phyloP scores from a whole-genome alignment of 1,140 invertebrate species.

The Marisa cornuarietis region DNA sequence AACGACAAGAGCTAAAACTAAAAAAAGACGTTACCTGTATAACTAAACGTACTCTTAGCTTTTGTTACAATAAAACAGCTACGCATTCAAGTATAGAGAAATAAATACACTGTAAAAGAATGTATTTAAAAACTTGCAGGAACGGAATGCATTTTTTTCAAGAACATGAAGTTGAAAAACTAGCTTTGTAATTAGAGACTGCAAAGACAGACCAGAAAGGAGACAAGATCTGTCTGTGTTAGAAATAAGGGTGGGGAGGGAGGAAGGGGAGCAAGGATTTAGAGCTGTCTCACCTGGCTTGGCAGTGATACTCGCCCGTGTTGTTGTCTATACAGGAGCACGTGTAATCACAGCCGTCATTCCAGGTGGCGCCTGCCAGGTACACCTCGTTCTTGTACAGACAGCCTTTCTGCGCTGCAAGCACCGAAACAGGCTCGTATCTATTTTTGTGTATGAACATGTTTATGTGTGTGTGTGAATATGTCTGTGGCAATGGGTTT shows the following conservation, averaged over 20 bases:
- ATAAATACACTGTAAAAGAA: neutral
- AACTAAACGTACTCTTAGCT: no score
- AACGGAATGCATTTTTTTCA: neutral
- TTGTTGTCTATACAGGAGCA: constrained; percentile 49
- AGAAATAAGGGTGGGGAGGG: no score
- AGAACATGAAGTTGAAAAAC: no score
- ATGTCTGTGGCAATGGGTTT: neutral
- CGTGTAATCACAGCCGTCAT: constrained; percentile 52
- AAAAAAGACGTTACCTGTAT: neutral
- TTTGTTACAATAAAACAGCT: neutral
- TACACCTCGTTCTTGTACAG: constrained; percentile 43
- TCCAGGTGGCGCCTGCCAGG: constrained; percentile 38
- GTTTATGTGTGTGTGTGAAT: no score
- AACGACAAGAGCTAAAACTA: neutral
- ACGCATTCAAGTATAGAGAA: neutral
- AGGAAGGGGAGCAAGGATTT: no score
- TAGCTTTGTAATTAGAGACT: no score
- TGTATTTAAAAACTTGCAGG: neutral
- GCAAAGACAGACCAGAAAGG: no score
- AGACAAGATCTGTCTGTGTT: no score
- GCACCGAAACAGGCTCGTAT: no score
- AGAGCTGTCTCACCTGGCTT: constrained; percentile 36
- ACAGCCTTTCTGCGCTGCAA: constrained; percentile 22
- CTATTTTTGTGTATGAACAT: neutral
- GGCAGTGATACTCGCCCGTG: constrained; percentile 51